Conservation (phyloP, 2,113 vertebrate genomes). For the Chlamydotis undulata region DNA sequence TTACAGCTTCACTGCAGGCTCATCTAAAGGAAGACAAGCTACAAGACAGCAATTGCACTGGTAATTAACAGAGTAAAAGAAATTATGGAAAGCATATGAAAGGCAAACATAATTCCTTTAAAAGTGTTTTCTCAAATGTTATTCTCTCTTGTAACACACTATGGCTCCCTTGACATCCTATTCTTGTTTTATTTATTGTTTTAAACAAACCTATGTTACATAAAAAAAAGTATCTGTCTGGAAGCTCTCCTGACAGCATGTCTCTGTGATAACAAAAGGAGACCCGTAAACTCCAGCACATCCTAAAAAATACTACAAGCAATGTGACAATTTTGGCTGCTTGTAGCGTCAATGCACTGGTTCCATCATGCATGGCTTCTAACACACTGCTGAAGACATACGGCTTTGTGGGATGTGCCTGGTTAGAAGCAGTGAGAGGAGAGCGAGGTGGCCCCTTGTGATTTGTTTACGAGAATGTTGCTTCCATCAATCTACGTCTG, state of each 20-base stretch:
- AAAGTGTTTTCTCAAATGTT: background rate
- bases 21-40: background rate
- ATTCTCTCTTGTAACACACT: background rate
- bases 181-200: background rate
- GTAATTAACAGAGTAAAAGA: constrained; percentile 10
- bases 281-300: background rate
- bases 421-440: background rate
- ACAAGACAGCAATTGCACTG: background rate
- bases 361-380: background rate
- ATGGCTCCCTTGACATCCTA: background rate
- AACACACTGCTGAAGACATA: background rate
- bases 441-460: background rate
- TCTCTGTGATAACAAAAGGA: background rate
- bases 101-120: background rate
- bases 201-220: background rate
- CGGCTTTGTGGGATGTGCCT: background rate
- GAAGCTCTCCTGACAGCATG: background rate
- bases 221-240: background rate
- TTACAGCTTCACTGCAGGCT: background rate
- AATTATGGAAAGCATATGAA: background rate
- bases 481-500: constrained; percentile 11
- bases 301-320: background rate
- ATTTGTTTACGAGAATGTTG: constrained; percentile 11
- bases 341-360: background rate
- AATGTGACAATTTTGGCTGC: background rate